Percentiles rank a stretch among this genome's conserved stretches.
These are phyloP conservation scores for Oophaga pumilio DNA, from an alignment of 2,113 vertebrate species.

Conservation along the genomic window DNA sequence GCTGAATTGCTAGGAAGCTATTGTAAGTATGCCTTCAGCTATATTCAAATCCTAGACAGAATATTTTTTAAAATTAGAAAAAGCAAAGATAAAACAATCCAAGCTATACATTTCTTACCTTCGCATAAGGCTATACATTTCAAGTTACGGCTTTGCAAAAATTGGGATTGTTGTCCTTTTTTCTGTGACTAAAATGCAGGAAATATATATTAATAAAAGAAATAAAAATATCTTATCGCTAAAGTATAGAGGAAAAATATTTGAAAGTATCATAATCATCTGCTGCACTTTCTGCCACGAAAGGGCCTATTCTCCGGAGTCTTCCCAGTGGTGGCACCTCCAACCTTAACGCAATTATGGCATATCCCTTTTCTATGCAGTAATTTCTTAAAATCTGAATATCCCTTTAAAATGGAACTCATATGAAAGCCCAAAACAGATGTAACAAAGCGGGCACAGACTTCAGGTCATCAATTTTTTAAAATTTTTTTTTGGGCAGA, in stretches of 20 bases:
- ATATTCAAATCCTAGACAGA: no score
- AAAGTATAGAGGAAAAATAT: not conserved
- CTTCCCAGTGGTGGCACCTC: no score
- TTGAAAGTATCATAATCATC: not conserved
- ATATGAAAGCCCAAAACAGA: no score
- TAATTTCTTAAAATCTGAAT: no score
- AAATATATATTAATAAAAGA: conserved; percentile 44
- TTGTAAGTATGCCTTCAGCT: no score
- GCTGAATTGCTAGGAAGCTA: no score
- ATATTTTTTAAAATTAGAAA: not conserved
- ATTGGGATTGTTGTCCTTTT: conserved; percentile 88
- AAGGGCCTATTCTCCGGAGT: not conserved
- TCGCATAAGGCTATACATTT: conserved; percentile 96
- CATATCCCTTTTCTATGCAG: no score
- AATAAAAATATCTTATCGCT: not conserved
- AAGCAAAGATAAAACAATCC: not conserved
- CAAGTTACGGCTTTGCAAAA: conserved; percentile 89
- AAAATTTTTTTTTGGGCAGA: no score
- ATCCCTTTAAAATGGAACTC: no score
- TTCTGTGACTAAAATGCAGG: conserved; percentile 80
- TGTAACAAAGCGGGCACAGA: no score
- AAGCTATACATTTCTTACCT: conserved; percentile 72
- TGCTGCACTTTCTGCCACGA: not conserved
- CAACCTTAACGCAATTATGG: no score
- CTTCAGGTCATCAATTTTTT: no score